Evolutionary conservation across 2,797 vertebrate genomes (phyloP).

Genomic region (Prionace glauca): DNA sequence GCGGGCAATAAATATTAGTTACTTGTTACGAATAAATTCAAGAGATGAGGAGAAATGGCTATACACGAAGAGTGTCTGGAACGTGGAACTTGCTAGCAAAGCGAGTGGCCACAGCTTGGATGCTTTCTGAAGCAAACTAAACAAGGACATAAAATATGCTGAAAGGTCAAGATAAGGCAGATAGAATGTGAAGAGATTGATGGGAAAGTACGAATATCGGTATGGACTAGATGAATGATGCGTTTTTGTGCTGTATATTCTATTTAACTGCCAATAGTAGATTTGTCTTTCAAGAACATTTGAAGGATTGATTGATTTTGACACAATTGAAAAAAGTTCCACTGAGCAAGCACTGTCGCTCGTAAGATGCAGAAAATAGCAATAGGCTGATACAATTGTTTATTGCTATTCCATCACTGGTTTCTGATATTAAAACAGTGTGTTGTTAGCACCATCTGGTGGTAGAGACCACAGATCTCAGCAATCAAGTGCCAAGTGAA

Average conservation of each 20-base stretch:
- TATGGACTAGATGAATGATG: background rate
- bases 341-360: background rate
- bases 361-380: background rate
- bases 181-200: background rate
- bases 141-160: background rate
- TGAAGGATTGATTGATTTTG: background rate
- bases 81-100: background rate
- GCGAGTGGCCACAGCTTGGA: background rate
- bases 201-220: background rate
- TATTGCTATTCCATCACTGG: background rate
- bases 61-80: background rate
- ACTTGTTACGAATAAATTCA: background rate
- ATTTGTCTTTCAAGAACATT: background rate
- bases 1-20: background rate
- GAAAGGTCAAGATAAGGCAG: background rate
- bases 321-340: background rate
- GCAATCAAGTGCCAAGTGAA: background rate
- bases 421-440: no score
- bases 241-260: background rate
- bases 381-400: background rate
- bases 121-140: background rate
- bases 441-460: slow-evolving; percentile 6
- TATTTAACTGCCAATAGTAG: background rate
- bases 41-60: background rate
- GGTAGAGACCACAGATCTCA: background rate